Evolutionary conservation across 2,797 vertebrate genomes (phyloP).

Genomic region (Otolemur crassicaudatus): DNA sequence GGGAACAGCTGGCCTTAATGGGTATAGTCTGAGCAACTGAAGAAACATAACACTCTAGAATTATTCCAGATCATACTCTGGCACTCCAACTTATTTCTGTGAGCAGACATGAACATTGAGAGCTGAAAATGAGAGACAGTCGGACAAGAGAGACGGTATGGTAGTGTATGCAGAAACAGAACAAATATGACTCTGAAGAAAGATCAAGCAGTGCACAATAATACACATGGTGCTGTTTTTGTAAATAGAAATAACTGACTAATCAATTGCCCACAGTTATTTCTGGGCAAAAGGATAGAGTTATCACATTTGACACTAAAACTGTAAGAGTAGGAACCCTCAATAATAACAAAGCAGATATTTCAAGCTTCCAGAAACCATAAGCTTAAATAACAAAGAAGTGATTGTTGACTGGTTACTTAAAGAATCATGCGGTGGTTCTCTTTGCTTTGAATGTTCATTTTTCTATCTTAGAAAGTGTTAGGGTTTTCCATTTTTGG

Average conservation of each 20-base stretch:
- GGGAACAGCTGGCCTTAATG: slow-evolving; percentile 90
- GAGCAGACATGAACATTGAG: slow-evolving; percentile 93
- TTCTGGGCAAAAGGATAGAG: slow-evolving; percentile 75
- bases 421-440: slow-evolving; percentile 91
- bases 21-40: slow-evolving; percentile 93
- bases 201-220: slow-evolving; percentile 92
- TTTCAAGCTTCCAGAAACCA: slow-evolving; percentile 88
- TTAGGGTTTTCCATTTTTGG: slow-evolving; percentile 89
- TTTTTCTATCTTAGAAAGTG: slow-evolving; percentile 93
- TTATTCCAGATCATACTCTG: slow-evolving; percentile 91
- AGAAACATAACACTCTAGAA: slow-evolving; percentile 93
- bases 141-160: slow-evolving; percentile 89
- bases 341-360: slow-evolving; percentile 87
- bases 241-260: slow-evolving; percentile 98
- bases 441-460: slow-evolving; percentile 93
- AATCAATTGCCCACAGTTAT: slow-evolving; percentile 92
- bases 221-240: slow-evolving; percentile 92
- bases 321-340: slow-evolving; percentile 89
- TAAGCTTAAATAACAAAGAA: slow-evolving; percentile 93
- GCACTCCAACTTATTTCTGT: slow-evolving; percentile 90
- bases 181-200: slow-evolving; percentile 90
- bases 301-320: slow-evolving; percentile 94
- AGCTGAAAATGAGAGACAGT: slow-evolving; percentile 89
- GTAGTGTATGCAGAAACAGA: slow-evolving; percentile 90
- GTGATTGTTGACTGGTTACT: slow-evolving; percentile 95